Conservation (phyloP, 1,140 invertebrate genomes). For the Halesus radiatus region DNA sequence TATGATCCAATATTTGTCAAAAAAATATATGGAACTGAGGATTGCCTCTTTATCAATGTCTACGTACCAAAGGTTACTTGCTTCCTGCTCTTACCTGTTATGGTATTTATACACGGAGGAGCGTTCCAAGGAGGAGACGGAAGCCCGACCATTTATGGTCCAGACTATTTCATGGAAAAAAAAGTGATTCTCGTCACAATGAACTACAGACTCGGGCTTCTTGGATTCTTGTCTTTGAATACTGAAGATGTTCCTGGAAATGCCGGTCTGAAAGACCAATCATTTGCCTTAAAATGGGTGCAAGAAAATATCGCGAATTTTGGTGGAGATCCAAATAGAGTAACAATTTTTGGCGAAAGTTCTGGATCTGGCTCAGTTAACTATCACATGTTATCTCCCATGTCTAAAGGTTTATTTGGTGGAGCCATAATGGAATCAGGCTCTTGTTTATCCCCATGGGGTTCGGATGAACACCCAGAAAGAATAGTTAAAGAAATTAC, state of each 20-base stretch:
- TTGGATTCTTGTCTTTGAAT: constrained; percentile 72
- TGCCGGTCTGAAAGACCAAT: constrained; percentile 56
- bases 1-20: constrained; percentile 51
- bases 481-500: constrained; percentile 70
- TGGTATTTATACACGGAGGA: constrained; percentile 62
- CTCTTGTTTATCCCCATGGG: constrained; percentile 73
- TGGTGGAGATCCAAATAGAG: constrained; percentile 65
- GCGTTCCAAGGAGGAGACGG: constrained; percentile 61
- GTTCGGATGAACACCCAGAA: constrained; percentile 67
- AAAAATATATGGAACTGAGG: constrained; percentile 70
- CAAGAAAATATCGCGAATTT: constrained; percentile 65
- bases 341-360: constrained; percentile 63
- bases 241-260: constrained; percentile 61
- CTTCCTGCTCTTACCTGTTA: constrained; percentile 57
- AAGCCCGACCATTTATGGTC: constrained; percentile 53
- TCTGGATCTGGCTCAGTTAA: constrained; percentile 32
- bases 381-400: constrained; percentile 46
- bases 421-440: constrained; percentile 69
- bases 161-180: constrained; percentile 64
- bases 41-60: constrained; percentile 78
- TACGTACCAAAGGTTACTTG: constrained; percentile 67
- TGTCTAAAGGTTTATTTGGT: constrained; percentile 58
- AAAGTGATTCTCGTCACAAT: constrained; percentile 68
- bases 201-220: constrained; percentile 67
- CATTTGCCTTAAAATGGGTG: constrained; percentile 67